phyloP scores from a whole-genome alignment of 1,140 invertebrate species.

The Drosophila kepulauana region DNA sequence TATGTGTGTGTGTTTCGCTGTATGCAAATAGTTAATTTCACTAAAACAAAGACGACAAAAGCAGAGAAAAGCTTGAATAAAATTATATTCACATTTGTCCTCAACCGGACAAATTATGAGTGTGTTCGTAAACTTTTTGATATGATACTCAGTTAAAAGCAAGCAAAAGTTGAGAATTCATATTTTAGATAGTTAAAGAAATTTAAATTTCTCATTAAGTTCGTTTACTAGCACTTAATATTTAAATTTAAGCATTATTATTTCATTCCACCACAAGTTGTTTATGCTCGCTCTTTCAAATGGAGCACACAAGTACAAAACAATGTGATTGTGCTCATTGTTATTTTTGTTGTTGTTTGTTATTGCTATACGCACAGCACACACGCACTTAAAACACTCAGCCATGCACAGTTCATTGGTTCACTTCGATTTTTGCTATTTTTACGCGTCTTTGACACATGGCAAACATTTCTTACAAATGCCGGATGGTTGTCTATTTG shows the following conservation, averaged over 20 bases:
- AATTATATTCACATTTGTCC: constrained; percentile 11
- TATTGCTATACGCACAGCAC: constrained; percentile 8
- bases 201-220: no score
- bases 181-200: no score
- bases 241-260: not conserved
- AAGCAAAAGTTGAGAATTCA: no score
- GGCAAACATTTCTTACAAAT: constrained; percentile 38
- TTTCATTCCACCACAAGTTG: not conserved
- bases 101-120: not conserved
- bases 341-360: constrained; percentile 13
- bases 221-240: no score
- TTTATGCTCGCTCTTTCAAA: not conserved
- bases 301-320: constrained; percentile 11
- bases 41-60: constrained; percentile 11
- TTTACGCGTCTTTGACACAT: constrained; percentile 42
- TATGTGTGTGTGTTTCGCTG: constrained; percentile 2
- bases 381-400: constrained; percentile 17
- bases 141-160: no score
- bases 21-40: constrained; percentile 26
- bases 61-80: constrained; percentile 5
- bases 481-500: constrained; percentile 37
- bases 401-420: constrained; percentile 33
- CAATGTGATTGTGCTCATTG: constrained; percentile 24
- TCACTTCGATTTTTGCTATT: constrained; percentile 55
- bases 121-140: no score